Evolutionary conservation across 2,888 invertebrate genomes (phyloP).

Genomic region (Homarus gammarus): DNA sequence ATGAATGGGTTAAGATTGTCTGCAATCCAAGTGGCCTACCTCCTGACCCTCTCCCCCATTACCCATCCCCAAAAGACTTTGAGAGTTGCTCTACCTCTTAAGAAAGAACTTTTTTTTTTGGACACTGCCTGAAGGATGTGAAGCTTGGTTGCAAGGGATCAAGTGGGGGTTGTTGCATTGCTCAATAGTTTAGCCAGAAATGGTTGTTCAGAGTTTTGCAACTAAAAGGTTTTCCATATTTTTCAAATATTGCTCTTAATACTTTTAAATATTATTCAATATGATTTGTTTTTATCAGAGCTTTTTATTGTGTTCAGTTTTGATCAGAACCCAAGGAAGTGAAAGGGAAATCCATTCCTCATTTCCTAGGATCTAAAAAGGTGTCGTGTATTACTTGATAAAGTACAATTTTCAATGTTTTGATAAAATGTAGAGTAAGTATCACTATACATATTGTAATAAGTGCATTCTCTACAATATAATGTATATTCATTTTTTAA

Average conservation of each 20-base stretch:
- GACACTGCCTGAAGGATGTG: slow-evolving; percentile 14
- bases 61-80: slow-evolving; percentile 17
- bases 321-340: slow-evolving; percentile 22
- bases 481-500: slow-evolving; percentile 74
- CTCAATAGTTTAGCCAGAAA: slow-evolving; percentile 3
- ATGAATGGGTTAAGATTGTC: no score
- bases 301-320: slow-evolving; percentile 50
- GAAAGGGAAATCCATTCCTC: slow-evolving; percentile 40
- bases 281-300: slow-evolving; percentile 48
- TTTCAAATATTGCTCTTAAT: slow-evolving; percentile 38
- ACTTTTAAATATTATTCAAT: slow-evolving; percentile 39
- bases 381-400: slow-evolving; percentile 62
- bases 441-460: slow-evolving; percentile 73
- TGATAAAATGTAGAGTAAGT: slow-evolving; percentile 73
- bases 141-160: slow-evolving; percentile 1
- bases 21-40: slow-evolving; percentile 21
- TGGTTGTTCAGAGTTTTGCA: slow-evolving; percentile 12
- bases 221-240: slow-evolving; percentile 11
- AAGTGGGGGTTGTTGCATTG: slow-evolving; percentile 16
- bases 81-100: slow-evolving; percentile 30
- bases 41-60: slow-evolving; percentile 12
- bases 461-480: slow-evolving; percentile 74
- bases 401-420: slow-evolving; percentile 73
- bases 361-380: slow-evolving; percentile 45
- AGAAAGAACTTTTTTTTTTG: slow-evolving; percentile 18